Evolutionary conservation across 1,140 invertebrate species (phyloP).

Genomic region (Lethrus apterus): DNA sequence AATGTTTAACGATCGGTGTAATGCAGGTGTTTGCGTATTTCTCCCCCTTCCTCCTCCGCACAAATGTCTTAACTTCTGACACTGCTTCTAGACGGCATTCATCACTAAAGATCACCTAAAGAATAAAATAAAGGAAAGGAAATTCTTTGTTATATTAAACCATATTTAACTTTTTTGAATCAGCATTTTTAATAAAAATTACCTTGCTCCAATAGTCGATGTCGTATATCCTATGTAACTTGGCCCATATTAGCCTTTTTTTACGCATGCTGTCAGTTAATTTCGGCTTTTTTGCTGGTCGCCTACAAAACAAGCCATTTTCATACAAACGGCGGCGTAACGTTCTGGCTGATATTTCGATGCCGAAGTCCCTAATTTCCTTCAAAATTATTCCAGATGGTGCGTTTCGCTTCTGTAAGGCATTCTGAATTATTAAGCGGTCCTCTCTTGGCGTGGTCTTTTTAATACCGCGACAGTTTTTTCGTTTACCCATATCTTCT

Average conservation of each 20-base stretch:
- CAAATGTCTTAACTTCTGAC: slow-evolving; percentile 12
- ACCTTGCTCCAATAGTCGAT: neutral
- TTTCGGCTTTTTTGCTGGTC: neutral
- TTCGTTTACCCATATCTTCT: too few relatives aligned
- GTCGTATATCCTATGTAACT: neutral
- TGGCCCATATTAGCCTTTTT: neutral
- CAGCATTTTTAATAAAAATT: too few relatives aligned
- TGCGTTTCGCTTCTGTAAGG: too few relatives aligned
- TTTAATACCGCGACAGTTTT: too few relatives aligned
- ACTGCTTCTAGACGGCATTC: slow-evolving; percentile 10
- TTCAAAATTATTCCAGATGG: too few relatives aligned
- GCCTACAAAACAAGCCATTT: neutral
- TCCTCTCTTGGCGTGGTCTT: too few relatives aligned
- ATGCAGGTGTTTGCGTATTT: slow-evolving; percentile 9
- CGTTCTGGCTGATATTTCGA: neutral
- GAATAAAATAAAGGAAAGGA: neutral
- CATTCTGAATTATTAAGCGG: too few relatives aligned
- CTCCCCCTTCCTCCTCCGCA: slow-evolving; percentile 7
- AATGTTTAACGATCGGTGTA: slow-evolving; percentile 19
- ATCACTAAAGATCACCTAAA: slow-evolving; percentile 13
- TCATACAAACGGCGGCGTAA: neutral
- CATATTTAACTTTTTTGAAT: too few relatives aligned
- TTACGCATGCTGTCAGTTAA: neutral
- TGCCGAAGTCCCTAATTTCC: too few relatives aligned
- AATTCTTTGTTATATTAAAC: too few relatives aligned